Evolutionary conservation across 2,888 invertebrate species (phyloP).

Genomic region (Limnephilus lunatus): DNA sequence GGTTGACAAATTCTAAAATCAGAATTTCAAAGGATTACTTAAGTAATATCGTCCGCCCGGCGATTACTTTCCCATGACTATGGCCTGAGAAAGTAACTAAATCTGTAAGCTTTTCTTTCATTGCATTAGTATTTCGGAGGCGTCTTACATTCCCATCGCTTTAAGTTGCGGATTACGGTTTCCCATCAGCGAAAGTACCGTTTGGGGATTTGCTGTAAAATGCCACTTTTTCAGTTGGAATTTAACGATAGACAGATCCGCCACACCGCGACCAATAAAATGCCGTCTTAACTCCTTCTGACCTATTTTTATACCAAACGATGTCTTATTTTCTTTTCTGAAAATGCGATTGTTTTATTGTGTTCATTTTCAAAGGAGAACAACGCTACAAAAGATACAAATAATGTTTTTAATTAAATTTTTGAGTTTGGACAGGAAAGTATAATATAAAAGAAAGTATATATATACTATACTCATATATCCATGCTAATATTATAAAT

Average conservation of each 20-base stretch:
- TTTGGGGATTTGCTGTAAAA: conserved; percentile 58
- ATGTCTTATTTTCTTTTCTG: neutral
- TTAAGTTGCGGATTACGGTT: conserved; percentile 57
- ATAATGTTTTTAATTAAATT: neutral
- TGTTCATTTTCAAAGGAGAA: neutral
- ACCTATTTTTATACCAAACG: neutral
- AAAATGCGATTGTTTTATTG: neutral
- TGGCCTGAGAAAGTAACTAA: neutral
- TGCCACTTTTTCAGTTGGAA: conserved; percentile 48
- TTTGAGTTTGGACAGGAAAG: no score
- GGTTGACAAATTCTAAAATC: neutral
- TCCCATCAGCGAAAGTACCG: conserved; percentile 56
- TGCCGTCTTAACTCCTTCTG: neutral
- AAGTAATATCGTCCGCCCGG: neutral
- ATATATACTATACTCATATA: no score
- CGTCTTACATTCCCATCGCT: conserved; percentile 42
- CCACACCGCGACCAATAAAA: conserved; percentile 42
- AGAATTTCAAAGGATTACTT: neutral
- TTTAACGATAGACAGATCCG: conserved; percentile 14
- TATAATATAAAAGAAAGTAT: no score
- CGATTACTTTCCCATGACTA: neutral
- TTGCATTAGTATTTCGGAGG: conserved; percentile 60
- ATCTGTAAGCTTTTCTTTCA: conserved; percentile 7
- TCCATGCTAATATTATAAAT: no score
- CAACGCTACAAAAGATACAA: neutral